Percentiles rank a stretch among this genome's conserved stretches.
These are phyloP conservation scores for Lasioglossum zephyrum DNA, from an alignment of 2,888 invertebrate genomes.

Conservation along the genomic window DNA sequence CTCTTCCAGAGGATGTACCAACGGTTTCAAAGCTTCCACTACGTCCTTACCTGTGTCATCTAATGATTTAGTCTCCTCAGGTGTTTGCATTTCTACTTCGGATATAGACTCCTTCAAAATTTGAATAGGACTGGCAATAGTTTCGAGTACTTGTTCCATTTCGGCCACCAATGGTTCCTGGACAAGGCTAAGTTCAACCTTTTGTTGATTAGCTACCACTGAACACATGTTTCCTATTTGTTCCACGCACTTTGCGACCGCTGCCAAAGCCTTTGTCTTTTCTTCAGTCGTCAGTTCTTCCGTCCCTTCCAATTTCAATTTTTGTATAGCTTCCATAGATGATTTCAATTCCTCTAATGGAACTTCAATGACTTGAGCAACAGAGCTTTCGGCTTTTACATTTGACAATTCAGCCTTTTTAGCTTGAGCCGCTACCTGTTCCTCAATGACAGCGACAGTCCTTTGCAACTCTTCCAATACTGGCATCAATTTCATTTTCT, in stretches of 20 bases:
- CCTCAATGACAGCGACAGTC: slow-evolving; percentile 40
- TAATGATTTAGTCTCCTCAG: slow-evolving; percentile 18
- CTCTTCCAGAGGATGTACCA: slow-evolving; percentile 65
- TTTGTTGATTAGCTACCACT: slow-evolving; percentile 13
- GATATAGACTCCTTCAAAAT: slow-evolving; percentile 68
- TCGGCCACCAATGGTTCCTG: slow-evolving; percentile 19
- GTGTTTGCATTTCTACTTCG: slow-evolving; percentile 36
- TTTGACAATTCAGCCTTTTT: slow-evolving; percentile 80
- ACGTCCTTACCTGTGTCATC: slow-evolving; percentile 22
- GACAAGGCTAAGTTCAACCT: background rate
- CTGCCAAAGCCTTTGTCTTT: slow-evolving; percentile 77
- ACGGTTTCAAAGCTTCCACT: slow-evolving; percentile 60
- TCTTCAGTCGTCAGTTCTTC: slow-evolving; percentile 31
- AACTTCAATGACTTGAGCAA: slow-evolving; percentile 26
- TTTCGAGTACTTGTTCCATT: slow-evolving; percentile 12
- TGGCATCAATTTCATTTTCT: slow-evolving; percentile 35
- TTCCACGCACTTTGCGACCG: slow-evolving; percentile 79
- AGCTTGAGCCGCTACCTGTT: slow-evolving; percentile 31
- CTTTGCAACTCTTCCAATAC: slow-evolving; percentile 44
- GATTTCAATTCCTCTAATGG: slow-evolving; percentile 43
- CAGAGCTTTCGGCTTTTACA: slow-evolving; percentile 9
- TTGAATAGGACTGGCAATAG: slow-evolving; percentile 30
- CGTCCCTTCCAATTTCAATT: slow-evolving; percentile 11
- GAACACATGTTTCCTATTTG: slow-evolving; percentile 46
- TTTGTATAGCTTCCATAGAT: slow-evolving; percentile 30